Percentiles rank a stretch among this genome's conserved stretches.
Evolutionary conservation across 2,113 vertebrate species (phyloP).

Genomic region (Heterocephalus glaber): DNA sequence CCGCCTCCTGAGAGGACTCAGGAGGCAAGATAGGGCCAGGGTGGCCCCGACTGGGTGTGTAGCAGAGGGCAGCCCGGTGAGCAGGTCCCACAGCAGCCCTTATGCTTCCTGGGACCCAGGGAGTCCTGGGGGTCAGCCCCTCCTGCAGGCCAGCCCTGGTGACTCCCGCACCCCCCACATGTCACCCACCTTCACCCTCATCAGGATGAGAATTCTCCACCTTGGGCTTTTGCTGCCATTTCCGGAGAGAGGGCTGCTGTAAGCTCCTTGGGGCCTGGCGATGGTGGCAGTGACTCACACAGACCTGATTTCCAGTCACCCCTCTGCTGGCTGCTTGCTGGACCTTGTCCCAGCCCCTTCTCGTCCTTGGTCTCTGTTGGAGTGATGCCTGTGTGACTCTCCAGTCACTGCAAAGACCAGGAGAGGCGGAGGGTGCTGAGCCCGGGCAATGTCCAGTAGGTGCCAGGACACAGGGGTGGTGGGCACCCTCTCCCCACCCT

Average conservation of each 20-base stretch:
- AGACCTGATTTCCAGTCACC: background rate
- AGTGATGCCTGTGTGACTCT: too few species aligned
- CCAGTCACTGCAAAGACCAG: background rate
- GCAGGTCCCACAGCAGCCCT: background rate
- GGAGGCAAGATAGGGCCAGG: background rate
- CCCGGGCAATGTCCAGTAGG: fast-evolving
- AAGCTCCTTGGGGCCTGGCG: background rate
- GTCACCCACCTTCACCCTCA: background rate
- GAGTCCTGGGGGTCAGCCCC: background rate
- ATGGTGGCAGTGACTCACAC: background rate
- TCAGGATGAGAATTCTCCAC: background rate
- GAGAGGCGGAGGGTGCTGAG: background rate
- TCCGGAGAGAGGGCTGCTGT: background rate
- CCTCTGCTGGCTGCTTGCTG: background rate
- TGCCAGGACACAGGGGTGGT: fast-evolving
- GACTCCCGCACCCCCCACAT: background rate
- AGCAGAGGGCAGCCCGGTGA: background rate
- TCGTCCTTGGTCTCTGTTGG: fast-evolving
- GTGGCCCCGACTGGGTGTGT: background rate
- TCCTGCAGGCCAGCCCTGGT: background rate
- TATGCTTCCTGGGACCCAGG: background rate
- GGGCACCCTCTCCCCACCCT: background rate
- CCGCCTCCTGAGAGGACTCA: background rate
- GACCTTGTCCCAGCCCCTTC: background rate
- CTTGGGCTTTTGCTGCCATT: background rate